phyloP scores from a whole-genome alignment of 2,888 invertebrate species.

The Ophioninae sp. region DNA sequence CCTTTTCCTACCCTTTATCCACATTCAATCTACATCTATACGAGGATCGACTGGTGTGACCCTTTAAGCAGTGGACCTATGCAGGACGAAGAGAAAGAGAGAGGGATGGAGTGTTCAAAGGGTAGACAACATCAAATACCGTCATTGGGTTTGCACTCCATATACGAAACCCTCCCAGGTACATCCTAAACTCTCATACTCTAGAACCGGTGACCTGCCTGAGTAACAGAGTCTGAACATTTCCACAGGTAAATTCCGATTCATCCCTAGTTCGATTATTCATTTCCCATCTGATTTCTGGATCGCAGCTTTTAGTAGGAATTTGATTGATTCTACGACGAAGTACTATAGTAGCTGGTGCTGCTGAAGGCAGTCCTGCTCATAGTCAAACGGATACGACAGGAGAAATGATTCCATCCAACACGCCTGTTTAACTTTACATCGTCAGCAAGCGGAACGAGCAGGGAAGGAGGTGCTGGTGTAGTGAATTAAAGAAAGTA shows the following conservation, averaged over 20 bases:
- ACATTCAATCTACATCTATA: conserved; percentile 17
- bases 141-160: conserved; percentile 69
- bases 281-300: neutral
- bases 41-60: conserved; percentile 10
- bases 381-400: conserved; percentile 16
- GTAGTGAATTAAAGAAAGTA: conserved; percentile 76
- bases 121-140: conserved; percentile 79
- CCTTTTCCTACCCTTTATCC: conserved; percentile 4
- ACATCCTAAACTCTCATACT: neutral
- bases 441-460: conserved; percentile 68
- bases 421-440: conserved; percentile 74
- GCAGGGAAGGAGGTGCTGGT: conserved; percentile 51
- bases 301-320: neutral
- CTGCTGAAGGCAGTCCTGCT: conserved; percentile 10
- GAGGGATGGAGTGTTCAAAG: conserved; percentile 70
- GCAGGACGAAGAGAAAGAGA: conserved; percentile 49
- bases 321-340: neutral
- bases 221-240: neutral
- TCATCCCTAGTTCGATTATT: neutral
- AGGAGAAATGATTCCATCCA: conserved; percentile 13
- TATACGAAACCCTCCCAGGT: neutral
- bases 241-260: neutral
- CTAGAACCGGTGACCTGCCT: neutral
- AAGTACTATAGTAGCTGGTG: neutral
- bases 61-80: conserved; percentile 26